phyloP scores from a whole-genome alignment of 2,888 invertebrate species.

The Phymatocera aterrima region DNA sequence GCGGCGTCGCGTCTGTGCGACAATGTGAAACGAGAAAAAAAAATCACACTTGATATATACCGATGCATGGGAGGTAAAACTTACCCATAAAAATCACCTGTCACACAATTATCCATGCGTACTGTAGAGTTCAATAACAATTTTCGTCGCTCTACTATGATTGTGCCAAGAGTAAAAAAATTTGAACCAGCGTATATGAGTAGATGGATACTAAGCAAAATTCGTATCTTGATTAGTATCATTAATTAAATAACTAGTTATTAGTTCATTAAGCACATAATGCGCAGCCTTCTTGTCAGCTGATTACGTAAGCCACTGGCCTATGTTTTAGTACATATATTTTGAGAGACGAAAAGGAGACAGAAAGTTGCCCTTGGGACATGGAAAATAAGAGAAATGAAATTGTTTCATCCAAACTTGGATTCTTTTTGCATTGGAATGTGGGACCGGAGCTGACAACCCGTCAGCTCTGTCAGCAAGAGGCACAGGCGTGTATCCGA shows the following conservation, averaged over 20 bases:
- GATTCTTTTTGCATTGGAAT: not conserved
- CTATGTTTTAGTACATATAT: not conserved
- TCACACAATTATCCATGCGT: too few species aligned
- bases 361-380: not conserved
- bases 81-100: too few species aligned
- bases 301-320: too few species aligned
- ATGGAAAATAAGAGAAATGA: not conserved
- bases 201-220: too few species aligned
- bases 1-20: not conserved
- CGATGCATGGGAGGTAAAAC: not conserved
- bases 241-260: too few species aligned
- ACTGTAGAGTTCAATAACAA: too few species aligned
- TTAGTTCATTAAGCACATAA: too few species aligned
- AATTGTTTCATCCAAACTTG: not conserved
- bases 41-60: not conserved
- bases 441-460: not conserved
- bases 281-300: too few species aligned
- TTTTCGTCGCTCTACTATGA: too few species aligned
- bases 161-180: too few species aligned
- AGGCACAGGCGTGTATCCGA: slow-evolving; percentile 26
- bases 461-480: slow-evolving; percentile 37
- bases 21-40: not conserved
- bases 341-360: not conserved
- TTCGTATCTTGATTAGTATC: too few species aligned
- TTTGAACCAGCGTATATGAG: too few species aligned